Conservation (phyloP, 2,888 invertebrate genomes). For the Zygothrica quintamaculata region DNA sequence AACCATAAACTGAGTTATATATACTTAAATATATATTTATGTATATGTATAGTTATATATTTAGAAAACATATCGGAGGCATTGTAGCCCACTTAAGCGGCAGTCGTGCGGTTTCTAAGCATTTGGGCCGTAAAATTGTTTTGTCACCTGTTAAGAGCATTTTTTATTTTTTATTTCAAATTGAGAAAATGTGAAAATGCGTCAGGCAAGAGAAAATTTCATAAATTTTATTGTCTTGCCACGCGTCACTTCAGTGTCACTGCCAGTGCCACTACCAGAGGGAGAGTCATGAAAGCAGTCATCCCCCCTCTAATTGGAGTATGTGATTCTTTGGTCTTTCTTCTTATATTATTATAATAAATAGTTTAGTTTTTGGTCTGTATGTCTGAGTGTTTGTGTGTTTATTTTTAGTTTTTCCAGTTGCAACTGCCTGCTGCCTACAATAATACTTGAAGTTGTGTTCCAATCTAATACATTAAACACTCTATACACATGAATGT, state of each 20-base stretch:
- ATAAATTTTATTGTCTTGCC: slow-evolving; percentile 54
- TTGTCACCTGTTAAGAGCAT: slow-evolving; percentile 80
- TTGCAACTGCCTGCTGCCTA: no score
- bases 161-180: slow-evolving; percentile 64
- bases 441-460: no score
- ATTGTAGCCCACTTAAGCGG: slow-evolving; percentile 51
- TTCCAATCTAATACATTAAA: no score
- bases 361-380: slow-evolving; percentile 18
- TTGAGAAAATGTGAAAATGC: not conserved
- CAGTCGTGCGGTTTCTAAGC: slow-evolving; percentile 43
- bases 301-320: slow-evolving; percentile 1
- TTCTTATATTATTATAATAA: slow-evolving; percentile 15
- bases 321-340: slow-evolving; percentile 20
- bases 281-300: no score
- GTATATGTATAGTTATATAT: slow-evolving; percentile 17
- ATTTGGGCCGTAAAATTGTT: slow-evolving; percentile 68
- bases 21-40: slow-evolving; percentile 1
- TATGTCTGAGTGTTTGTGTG: no score
- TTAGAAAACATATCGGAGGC: slow-evolving; percentile 12
- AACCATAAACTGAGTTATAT: slow-evolving; percentile 60
- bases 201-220: slow-evolving; percentile 49
- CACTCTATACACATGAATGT: no score
- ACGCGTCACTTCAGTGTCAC: slow-evolving; percentile 55
- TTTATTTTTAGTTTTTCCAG: slow-evolving; percentile 2
- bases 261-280: slow-evolving; percentile 18